Base-by-base conservation (phyloP, 2,797 vertebrate genomes). In the Podarcis siculus region DNA sequence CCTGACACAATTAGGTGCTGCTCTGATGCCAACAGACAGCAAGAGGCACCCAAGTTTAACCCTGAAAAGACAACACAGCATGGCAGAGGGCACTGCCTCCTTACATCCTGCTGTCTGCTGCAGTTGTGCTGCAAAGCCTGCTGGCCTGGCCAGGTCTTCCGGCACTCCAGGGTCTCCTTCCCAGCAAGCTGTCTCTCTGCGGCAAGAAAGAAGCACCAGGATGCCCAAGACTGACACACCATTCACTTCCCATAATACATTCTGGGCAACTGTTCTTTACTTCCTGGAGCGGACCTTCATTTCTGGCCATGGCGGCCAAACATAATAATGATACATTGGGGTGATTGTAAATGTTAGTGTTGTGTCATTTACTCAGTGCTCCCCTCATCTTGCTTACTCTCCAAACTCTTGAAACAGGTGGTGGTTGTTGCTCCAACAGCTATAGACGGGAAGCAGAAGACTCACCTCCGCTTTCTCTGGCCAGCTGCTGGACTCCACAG, bases 381-480 rank as follows among this genome's bases (percentile, higher is more conserved):
- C 13, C 37, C 13, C 64, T 79, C 42, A 30, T 17, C 71, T 72
- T 12, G 10, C 17, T 32, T n/a, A 69, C 27, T 30, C 67, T 30
- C 1, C 12, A 4, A 25, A 8, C 19, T 25, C 81, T 71, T 21
- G 30, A 10, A 45, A 39, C 37, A 3, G 13, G 66, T 49, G 39
- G 6, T 12, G 27, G 30, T n/a, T 39, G 72, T 25, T 27, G 37
- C 9, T 23, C 9, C 58, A 39, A 13, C 35, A 64, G 15, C 23
- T 25, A 69, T 10, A 2, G 49, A 21, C 1, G 6, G 3, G 30
- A 39, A 9, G 0, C 7, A 21, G 23, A 25, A 37, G 77, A 66
- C 94, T 97, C 93, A 98, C 98, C 97, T 97, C 96, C 13, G 96
- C 96, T n/a, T 94, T 97, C 90, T 89, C 83, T 0, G 98, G 98